phyloP scores from a whole-genome alignment of 2,888 invertebrate genomes.

The Thymelicus lineola region DNA sequence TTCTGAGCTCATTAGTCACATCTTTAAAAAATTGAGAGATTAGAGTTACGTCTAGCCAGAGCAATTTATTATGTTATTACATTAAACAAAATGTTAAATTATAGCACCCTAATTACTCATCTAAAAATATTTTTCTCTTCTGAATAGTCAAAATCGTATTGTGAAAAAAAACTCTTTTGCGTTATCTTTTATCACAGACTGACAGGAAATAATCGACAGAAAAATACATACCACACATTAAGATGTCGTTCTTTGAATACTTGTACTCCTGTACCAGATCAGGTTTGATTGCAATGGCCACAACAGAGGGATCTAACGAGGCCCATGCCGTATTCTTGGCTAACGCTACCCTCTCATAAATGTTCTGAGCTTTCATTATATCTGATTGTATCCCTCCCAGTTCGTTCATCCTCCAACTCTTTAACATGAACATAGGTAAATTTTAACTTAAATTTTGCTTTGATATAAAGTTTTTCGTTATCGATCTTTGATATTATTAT shows the following conservation, averaged over 20 bases:
- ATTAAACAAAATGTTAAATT: no score
- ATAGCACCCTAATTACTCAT: no score
- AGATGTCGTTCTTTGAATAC: slow-evolving; percentile 68
- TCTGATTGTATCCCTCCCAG: slow-evolving; percentile 64
- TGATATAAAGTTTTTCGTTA: no score
- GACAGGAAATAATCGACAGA: not conserved
- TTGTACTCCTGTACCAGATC: slow-evolving; percentile 65
- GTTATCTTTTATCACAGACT: no score
- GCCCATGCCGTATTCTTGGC: slow-evolving; percentile 55
- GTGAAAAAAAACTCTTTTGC: no score
- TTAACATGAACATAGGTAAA: slow-evolving; percentile 35
- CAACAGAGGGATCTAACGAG: slow-evolving; percentile 65
- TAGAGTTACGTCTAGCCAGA: no score
- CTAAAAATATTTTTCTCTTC: no score
- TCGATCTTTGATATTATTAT: no score
- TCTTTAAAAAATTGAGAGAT: no score
- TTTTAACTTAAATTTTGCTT: not conserved
- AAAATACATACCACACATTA: slow-evolving; percentile 63
- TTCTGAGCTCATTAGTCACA: no score
- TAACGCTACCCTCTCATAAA: slow-evolving; percentile 62
- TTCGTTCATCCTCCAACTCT: slow-evolving; percentile 66
- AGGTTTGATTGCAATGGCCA: slow-evolving; percentile 59
- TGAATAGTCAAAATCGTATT: no score
- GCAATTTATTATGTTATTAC: no score
- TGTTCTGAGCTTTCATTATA: slow-evolving; percentile 64